Evolutionary conservation across 37 sponge, comb jelly and placozoan genomes (phyloP), one percentile per base, ranked within the genome.

Genomic region (Aphrocallistes beatrix): DNA sequence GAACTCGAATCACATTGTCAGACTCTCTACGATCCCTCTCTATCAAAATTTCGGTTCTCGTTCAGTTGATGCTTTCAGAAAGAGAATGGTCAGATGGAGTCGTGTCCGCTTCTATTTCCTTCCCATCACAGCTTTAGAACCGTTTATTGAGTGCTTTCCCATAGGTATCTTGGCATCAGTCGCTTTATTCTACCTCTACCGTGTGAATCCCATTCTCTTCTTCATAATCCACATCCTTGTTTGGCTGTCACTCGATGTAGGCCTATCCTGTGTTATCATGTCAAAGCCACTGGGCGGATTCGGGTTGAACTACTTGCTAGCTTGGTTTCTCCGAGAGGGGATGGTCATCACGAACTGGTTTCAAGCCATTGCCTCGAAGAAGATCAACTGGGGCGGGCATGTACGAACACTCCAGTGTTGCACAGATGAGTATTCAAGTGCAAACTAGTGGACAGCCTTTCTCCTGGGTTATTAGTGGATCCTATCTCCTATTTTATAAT

Each of bases 11-110:
- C 75, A 28, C 10, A 60, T 30, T 32, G 3, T 60, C 10, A 60
- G n/a, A 60, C 75, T 60, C 21, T 25, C 28, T 60, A 19, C 32
- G n/a, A 60, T 60, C n/a, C 75, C 75, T 21, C 17, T 60, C 75
- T 60, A 60, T 13, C 75, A 60, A 30, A 60, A 60, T 60, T 60
- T 60, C n/a, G 75, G 75, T 60, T 60, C 75, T 60, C 75, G 75
- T 6, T 25, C 75, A 13, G 34, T 60, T 60, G 17, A 60, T 6
- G 17, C 8, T 19, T 60, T 60, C 21, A 60, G 75, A 60, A 19
- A 60, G 75, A 60, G 75, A 60, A 60, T 60, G 75, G 75, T 60
- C 3, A 60, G 75, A 60, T 60, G 75, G 75, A 60, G 28, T 60
- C 75, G 75, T 30, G n/a, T 60, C 10, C 75, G 75, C 25, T 25